Evolutionary conservation across 2,113 vertebrate species (phyloP).

Genomic region (Camelus dromedarius): DNA sequence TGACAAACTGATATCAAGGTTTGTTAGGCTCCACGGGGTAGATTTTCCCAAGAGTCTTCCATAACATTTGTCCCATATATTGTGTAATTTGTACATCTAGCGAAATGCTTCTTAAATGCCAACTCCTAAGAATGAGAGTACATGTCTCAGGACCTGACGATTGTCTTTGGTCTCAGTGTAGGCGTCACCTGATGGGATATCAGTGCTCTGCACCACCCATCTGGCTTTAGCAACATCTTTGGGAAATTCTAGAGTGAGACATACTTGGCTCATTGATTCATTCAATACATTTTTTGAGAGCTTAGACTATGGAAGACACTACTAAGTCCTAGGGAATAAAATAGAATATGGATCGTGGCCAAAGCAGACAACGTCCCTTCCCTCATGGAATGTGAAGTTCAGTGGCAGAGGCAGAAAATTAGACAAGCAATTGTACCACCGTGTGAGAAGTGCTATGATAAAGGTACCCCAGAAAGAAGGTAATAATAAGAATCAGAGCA

Average conservation of each 20-base stretch:
- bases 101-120: neutral
- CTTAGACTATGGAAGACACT: neutral
- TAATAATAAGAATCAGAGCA: neutral
- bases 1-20: neutral
- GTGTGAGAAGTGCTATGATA: neutral
- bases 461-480: neutral
- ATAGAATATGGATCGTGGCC: neutral
- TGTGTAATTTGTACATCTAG: neutral
- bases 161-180: neutral
- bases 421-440: neutral
- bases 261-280: neutral
- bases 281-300: neutral
- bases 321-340: neutral
- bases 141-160: neutral
- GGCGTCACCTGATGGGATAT: neutral
- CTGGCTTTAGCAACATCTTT: neutral
- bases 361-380: neutral
- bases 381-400: neutral
- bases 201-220: neutral
- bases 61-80: neutral
- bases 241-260: neutral
- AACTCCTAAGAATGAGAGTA: neutral
- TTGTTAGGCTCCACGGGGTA: neutral
- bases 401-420: neutral
- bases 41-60: neutral